Percentiles rank a stretch among this genome's conserved stretches.
Conservation (phyloP, 2,113 vertebrate species). For the Machaerirhynchus nigripectus region DNA sequence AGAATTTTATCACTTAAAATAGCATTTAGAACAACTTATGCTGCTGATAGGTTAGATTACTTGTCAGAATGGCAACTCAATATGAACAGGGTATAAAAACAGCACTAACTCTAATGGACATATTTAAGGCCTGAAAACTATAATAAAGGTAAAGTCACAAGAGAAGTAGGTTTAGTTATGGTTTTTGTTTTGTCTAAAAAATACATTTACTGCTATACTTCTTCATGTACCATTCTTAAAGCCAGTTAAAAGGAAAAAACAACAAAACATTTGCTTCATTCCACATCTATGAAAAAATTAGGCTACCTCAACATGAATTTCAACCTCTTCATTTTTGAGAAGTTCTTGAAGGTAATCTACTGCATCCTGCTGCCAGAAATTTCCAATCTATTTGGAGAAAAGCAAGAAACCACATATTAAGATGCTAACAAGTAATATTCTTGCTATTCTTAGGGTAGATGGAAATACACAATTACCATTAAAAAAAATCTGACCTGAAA, state of each 20-base stretch:
- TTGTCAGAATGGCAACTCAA: not conserved
- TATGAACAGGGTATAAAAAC: not conserved
- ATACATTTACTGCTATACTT: not conserved
- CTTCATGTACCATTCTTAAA: not conserved
- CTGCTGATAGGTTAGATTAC: not conserved
- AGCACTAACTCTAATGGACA: not conserved
- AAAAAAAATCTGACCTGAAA: not conserved
- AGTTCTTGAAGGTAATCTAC: constrained; percentile 82
- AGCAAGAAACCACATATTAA: not conserved
- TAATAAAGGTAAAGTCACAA: not conserved
- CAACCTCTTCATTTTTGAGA: constrained; percentile 80
- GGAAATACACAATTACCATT: rapidly evolving
- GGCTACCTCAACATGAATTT: constrained; percentile 82
- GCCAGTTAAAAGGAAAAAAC: not conserved
- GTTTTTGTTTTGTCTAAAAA: not conserved
- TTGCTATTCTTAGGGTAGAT: not conserved
- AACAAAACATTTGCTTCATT: not conserved
- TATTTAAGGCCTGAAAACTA: not conserved
- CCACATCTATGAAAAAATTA: not conserved
- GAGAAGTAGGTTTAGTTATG: not conserved
- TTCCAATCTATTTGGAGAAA: constrained; percentile 75
- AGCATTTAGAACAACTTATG: not conserved
- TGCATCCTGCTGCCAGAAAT: constrained; percentile 84
- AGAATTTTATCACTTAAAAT: not conserved
- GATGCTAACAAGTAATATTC: not conserved